Conservation (phyloP, 1,140 invertebrate genomes). For the Dryas iulia region DNA sequence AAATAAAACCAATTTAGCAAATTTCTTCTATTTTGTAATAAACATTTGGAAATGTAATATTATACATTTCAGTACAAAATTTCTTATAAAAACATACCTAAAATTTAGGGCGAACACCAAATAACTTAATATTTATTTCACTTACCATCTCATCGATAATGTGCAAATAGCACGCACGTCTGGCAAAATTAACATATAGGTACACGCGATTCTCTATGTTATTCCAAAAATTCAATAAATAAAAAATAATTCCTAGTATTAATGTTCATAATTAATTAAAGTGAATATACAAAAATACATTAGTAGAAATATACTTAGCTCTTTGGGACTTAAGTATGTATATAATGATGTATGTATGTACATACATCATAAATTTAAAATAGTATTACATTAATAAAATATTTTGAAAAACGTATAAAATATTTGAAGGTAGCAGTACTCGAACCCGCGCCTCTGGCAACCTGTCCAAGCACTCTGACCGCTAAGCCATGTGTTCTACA, state of each 20-base stretch:
- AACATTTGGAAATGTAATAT: not conserved
- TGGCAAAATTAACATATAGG: not conserved
- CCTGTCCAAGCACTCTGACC: too few relatives aligned
- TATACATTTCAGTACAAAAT: not conserved
- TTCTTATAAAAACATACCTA: constrained; percentile 14
- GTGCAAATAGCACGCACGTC: constrained; percentile 18
- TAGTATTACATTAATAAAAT: too few relatives aligned
- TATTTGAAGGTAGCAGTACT: too few relatives aligned
- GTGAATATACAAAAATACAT: not conserved
- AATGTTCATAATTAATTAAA: not conserved
- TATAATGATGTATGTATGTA: too few relatives aligned
- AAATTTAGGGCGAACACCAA: constrained; percentile 18
- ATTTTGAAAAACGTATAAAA: too few relatives aligned
- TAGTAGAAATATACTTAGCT: too few relatives aligned
- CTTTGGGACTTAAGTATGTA: too few relatives aligned
- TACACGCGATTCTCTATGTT: constrained; percentile 7
- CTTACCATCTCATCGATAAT: constrained; percentile 26
- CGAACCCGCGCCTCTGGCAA: too few relatives aligned
- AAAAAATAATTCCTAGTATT: not conserved
- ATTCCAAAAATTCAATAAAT: not conserved
- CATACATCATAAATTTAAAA: too few relatives aligned
- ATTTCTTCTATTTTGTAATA: too few relatives aligned
- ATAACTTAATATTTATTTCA: constrained; percentile 28
- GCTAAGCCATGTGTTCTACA: too few relatives aligned
- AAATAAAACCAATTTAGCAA: too few relatives aligned